Evolutionary conservation across 2,797 vertebrate species (phyloP), one percentile per base, ranked within the genome.

Genomic region (Phylloscopus collybita): DNA sequence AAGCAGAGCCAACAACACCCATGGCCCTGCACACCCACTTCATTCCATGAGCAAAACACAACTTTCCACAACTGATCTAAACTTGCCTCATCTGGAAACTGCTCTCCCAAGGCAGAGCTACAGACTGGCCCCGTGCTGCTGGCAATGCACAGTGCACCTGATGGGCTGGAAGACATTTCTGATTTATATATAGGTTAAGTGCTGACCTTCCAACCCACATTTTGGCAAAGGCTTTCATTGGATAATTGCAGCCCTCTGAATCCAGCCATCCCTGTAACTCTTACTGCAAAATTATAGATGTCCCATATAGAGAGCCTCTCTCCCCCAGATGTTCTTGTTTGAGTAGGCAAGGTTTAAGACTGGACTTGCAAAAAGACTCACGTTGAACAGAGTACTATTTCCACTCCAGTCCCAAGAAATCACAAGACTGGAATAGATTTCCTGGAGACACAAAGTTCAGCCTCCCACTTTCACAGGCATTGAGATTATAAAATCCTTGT

Each of bases 321-420:
- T 73, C 54, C 90, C 90, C 93, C 96, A 96, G 91, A 97, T 95
- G 92, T 95, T 96, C 56, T 78, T 89, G 57, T 86, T 93, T 93
- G 54, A 20, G 27, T 84, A 89, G 71, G 67, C 40, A 85, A 87
- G 21, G 34, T 65, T 96, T 86, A 92, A 88, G 67, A 49, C 14
- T 62, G 59, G 47, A 81, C 88, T 91, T 92, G 36, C 32, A 76
- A 79, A 93, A 92, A 59, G 12, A 47, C 38, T 86, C 62, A 18
- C 1, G 1, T 6, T 72, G 62, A 34, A 34, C 34, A 34, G 34
- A 34, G 34, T 34, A 34, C 34, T 85, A 32, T 27, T 93, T 44
- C 69, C 67, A 47, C 29, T 80, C 74, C 65, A 91, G 66, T 84
- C 69, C 60, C n/a, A 53, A 23, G 70, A 34, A 34, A 92, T 71